Percentiles rank a stretch among this genome's conserved stretches.
Conservation (phyloP, 2,113 vertebrate genomes). For the Arizona elegans region DNA sequence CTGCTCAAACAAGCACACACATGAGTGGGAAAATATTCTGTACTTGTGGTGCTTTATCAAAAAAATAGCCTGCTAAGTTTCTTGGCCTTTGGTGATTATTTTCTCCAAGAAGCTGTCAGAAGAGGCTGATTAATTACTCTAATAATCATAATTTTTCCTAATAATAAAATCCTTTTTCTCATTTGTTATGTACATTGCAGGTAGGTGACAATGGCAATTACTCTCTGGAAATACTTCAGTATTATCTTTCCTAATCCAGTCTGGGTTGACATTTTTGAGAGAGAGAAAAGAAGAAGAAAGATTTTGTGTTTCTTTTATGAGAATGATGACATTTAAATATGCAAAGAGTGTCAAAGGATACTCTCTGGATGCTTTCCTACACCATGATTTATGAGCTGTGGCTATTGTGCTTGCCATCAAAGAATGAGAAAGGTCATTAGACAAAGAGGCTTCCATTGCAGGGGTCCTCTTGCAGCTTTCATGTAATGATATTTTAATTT, state of each 20-base stretch:
- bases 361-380: slow-evolving; percentile 65
- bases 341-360: slow-evolving; percentile 70
- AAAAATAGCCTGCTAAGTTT: slow-evolving; percentile 74
- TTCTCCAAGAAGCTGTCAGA: slow-evolving; percentile 78
- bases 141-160: slow-evolving; percentile 82
- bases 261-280: slow-evolving; percentile 79
- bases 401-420: slow-evolving; percentile 72
- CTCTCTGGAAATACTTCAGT: slow-evolving; percentile 77
- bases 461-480: slow-evolving; percentile 54
- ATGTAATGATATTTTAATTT: slow-evolving; percentile 71
- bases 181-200: slow-evolving; percentile 83
- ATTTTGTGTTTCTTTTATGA: slow-evolving; percentile 73
- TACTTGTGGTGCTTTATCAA: slow-evolving; percentile 74
- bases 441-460: slow-evolving; percentile 67
- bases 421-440: slow-evolving; percentile 71
- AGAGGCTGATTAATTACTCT: slow-evolving; percentile 88
- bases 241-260: slow-evolving; percentile 82
- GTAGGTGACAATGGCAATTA: slow-evolving; percentile 82
- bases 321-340: slow-evolving; percentile 81
- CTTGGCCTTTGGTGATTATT: slow-evolving; percentile 76
- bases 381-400: slow-evolving; percentile 77
- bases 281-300: slow-evolving; percentile 60
- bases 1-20: slow-evolving; percentile 48
- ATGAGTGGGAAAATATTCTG: slow-evolving; percentile 55
- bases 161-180: slow-evolving; percentile 77